Evolutionary conservation across 2,113 vertebrate species (phyloP).

Genomic region (Serinus canaria): DNA sequence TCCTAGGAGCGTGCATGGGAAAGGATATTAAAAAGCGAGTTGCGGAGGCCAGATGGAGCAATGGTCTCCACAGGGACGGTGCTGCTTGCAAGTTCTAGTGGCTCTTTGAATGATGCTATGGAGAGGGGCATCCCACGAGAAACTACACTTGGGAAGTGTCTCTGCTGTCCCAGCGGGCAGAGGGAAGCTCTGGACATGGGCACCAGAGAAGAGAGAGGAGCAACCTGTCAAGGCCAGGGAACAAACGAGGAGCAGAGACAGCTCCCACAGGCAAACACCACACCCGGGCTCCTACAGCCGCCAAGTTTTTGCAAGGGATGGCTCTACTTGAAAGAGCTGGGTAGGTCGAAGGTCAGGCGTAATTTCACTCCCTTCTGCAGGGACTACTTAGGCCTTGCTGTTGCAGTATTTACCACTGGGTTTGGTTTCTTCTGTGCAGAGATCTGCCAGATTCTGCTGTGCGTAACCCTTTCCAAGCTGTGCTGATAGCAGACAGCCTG

Average conservation of each 20-base stretch:
- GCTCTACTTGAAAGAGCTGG: slow-evolving; percentile 55
- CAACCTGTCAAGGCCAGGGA: slow-evolving; percentile 9
- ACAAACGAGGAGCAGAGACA: background rate
- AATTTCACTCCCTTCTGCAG: slow-evolving; percentile 53
- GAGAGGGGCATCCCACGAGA: background rate
- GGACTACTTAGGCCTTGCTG: slow-evolving; percentile 38
- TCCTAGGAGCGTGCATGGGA: slow-evolving; percentile 7
- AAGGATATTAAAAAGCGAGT: background rate
- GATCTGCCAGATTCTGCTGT: slow-evolving; percentile 11
- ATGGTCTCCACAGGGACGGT: background rate
- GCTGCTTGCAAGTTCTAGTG: background rate
- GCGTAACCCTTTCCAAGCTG: background rate
- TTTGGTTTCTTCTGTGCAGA: slow-evolving; percentile 32
- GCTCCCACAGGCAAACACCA: background rate
- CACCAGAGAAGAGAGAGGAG: background rate
- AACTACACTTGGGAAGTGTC: background rate
- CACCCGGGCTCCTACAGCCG: background rate
- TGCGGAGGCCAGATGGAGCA: background rate
- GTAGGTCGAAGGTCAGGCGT: slow-evolving; percentile 18
- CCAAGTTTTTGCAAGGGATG: slow-evolving; percentile 40
- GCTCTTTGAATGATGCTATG: background rate
- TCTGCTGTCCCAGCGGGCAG: background rate
- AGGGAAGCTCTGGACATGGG: background rate
- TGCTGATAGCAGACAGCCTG: background rate
- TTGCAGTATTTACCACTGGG: slow-evolving; percentile 44